These are phyloP conservation scores for Asarcornis scutulata DNA, from an alignment of 2,113 vertebrate species.

Conservation along the genomic window DNA sequence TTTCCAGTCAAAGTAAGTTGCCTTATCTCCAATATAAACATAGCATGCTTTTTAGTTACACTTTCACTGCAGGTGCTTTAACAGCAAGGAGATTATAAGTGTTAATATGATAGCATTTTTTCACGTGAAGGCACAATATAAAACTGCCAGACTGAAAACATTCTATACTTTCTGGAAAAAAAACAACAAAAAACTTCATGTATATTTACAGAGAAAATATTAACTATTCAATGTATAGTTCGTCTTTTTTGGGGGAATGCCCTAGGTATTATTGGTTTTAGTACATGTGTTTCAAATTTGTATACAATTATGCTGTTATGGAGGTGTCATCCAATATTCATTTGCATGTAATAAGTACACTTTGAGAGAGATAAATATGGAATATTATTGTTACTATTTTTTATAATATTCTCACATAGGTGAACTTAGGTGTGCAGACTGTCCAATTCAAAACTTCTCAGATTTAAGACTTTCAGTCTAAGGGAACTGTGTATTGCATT, in stretches of 20 bases:
- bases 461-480: background rate
- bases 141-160: constrained; percentile 1
- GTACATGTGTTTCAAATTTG: constrained; percentile 49
- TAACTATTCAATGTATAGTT: constrained; percentile 46
- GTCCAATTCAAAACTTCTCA: background rate
- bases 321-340: constrained; percentile 38
- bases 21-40: background rate
- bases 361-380: background rate
- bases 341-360: constrained; percentile 8
- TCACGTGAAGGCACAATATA: constrained; percentile 24
- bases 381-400: background rate
- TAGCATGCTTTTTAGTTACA: background rate
- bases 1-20: background rate
- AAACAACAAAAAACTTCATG: background rate
- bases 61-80: background rate
- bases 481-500: background rate
- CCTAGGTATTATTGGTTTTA: constrained; percentile 51
- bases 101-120: constrained; percentile 46
- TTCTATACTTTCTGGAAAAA: background rate
- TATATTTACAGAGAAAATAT: constrained; percentile 54
- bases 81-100: constrained; percentile 23
- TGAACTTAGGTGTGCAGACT: background rate
- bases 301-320: constrained; percentile 52
- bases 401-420: background rate
- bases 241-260: constrained; percentile 46